A percentile compares a stretch with the other conserved stretches of the same genome.
These are phyloP conservation scores for Gymnopithys bicolor DNA, from an alignment of 2,797 vertebrate species.

Conservation along the genomic window DNA sequence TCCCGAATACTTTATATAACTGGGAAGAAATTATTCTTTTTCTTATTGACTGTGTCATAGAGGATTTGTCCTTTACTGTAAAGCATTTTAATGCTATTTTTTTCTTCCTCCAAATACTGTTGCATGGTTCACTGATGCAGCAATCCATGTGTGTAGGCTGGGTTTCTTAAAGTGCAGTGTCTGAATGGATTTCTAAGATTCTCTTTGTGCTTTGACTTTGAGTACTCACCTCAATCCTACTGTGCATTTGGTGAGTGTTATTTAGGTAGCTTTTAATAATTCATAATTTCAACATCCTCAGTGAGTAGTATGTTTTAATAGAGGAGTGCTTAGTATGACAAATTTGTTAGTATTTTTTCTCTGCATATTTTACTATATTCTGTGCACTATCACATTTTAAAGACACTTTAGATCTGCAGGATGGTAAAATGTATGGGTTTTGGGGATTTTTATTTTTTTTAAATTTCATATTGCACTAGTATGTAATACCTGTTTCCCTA, in stretches of 20 bases:
- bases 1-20: constrained; percentile 39
- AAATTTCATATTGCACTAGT: not conserved
- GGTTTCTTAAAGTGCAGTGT: not conserved
- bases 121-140: not conserved
- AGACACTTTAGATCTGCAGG: not conserved
- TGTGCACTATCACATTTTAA: not conserved
- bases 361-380: not conserved
- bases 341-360: not conserved
- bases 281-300: not conserved
- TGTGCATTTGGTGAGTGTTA: not conserved
- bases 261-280: not conserved
- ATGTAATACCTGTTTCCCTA: not conserved
- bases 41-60: not conserved
- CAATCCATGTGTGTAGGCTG: not conserved
- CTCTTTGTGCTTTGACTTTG: not conserved
- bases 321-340: not conserved
- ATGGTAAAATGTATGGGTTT: not conserved
- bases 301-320: not conserved
- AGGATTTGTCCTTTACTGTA: constrained; percentile 15
- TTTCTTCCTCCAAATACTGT: not conserved
- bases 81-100: not conserved
- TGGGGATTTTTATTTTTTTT: not conserved
- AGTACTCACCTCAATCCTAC: not conserved
- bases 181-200: constrained; percentile 10
- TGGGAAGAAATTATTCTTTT: constrained; percentile 16